Evolutionary conservation across 1,140 invertebrate genomes (phyloP).

Genomic region (Magallana gigas): DNA sequence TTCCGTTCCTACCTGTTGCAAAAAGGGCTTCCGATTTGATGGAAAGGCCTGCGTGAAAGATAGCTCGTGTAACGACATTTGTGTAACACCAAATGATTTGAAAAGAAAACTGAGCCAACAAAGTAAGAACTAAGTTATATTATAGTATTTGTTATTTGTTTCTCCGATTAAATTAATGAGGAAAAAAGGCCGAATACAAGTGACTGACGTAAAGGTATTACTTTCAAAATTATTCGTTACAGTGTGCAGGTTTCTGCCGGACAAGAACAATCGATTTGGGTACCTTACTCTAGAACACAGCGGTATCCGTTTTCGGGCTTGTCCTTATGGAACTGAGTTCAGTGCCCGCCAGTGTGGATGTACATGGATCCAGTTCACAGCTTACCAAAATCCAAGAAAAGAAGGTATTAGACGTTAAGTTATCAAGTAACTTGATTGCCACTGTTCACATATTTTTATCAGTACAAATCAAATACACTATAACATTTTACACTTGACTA

Average conservation of each 20-base stretch:
- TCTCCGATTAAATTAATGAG: too few relatives aligned
- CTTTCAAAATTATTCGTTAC: neutral
- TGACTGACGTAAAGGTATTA: too few relatives aligned
- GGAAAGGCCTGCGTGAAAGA: conserved; percentile 22
- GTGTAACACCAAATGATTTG: conserved; percentile 40
- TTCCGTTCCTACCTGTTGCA: conserved; percentile 43
- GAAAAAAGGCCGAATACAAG: too few relatives aligned
- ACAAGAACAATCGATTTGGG: conserved; percentile 39
- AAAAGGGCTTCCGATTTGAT: conserved; percentile 43
- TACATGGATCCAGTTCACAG: neutral
- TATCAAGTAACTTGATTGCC: neutral
- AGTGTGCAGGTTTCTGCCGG: conserved; percentile 48
- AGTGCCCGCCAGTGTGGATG: conserved; percentile 44
- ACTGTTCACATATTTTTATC: too few relatives aligned
- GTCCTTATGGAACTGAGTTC: conserved; percentile 44
- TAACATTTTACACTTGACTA: neutral
- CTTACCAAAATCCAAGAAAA: neutral
- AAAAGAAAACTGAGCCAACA: neutral
- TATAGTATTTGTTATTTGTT: too few relatives aligned
- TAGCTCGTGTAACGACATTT: conserved; percentile 36
- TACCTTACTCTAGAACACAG: conserved; percentile 41
- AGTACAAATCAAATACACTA: neutral
- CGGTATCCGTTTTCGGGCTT: conserved; percentile 42
- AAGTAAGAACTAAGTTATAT: neutral
- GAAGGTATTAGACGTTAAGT: neutral